Conservation (phyloP, 2,797 vertebrate genomes). For the Enteromius treurensis region DNA sequence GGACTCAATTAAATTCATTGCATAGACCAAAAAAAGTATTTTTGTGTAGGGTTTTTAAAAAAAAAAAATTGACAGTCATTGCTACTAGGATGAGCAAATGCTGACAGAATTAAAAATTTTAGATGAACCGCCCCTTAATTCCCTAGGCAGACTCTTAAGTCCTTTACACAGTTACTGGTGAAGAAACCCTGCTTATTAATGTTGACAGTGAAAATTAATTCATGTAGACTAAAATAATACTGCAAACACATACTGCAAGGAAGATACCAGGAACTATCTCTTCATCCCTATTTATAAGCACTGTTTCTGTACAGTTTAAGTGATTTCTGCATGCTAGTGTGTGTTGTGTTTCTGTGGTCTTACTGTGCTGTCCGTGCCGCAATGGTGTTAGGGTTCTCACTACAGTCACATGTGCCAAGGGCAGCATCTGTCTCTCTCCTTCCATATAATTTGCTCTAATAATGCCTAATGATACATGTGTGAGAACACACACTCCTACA, state of each 20-base stretch:
- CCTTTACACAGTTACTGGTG: constrained; percentile 55
- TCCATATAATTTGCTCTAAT: constrained; percentile 78
- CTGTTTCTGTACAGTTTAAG: constrained; percentile 34
- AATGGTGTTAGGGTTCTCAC: constrained; percentile 16
- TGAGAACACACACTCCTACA: constrained; percentile 58
- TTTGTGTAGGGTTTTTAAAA: not conserved
- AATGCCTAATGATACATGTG: constrained; percentile 73
- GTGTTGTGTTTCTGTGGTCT: constrained; percentile 7
- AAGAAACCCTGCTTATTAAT: constrained; percentile 64
- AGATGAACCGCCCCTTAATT: not conserved
- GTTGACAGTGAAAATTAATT: constrained; percentile 67
- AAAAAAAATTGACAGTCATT: not conserved
- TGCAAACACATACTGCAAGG: constrained; percentile 56
- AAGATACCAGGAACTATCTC: constrained; percentile 9
- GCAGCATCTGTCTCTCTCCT: constrained; percentile 72
- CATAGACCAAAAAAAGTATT: not conserved
- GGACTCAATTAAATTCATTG: not conserved
- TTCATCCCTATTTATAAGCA: constrained; percentile 17
- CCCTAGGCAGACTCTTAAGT: not conserved
- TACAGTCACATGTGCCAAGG: constrained; percentile 62
- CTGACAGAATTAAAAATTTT: not conserved
- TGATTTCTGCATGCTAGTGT: not conserved
- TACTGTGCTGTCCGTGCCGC: not conserved
- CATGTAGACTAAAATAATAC: constrained; percentile 58
- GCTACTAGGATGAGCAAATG: not conserved